Evolutionary conservation across 2,888 invertebrate genomes (phyloP), one percentile per base, ranked within the genome.

Genomic region (Dione vanillae): DNA sequence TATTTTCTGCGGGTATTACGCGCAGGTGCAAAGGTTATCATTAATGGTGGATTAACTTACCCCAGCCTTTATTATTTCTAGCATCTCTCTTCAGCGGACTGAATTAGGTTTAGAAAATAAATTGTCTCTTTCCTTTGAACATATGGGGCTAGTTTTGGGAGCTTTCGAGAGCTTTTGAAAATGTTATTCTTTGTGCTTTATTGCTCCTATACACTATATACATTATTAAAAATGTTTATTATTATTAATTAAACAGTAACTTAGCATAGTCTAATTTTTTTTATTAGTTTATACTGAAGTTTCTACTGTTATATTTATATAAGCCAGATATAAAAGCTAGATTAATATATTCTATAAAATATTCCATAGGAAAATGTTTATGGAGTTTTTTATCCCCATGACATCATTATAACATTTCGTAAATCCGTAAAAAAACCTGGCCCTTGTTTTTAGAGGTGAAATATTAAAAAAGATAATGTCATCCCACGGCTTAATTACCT

Each of bases 401-500:
- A 5, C 5, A 27, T 61, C 41, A 20, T 27, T 61, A 61, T 11
- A 40, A 52, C 73, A 70, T 54, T 69, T 69, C 67, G 70, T 71
- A 66, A 62, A 70, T 74, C 61, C 62, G 37, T 59, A 58, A 52
- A 37, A 61, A 49, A 49, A 54, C 52, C 51, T 49, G 45, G 19
- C 58, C 56, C 64, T 71, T 68, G 71, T 67, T 71, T 75, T 74
- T 47, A 59, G 59, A 69, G 64, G 82, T 82, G 81, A 83, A 87
- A 82, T 87, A 89, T 70, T 88, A 83, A 86, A 84, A 78, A 81
- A 90, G 91, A 92, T 92, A 92, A 89, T 88, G 81, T 86, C 83
- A 78, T 80, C 80, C 83, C 82, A 90, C 82, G 83, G 84, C 87
- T 91, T 92, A 90, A 92, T 92, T 91, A 92, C 91, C 83, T 90